phyloP scores from a whole-genome alignment of 2,888 invertebrate genomes.

The Caprella mutica region DNA sequence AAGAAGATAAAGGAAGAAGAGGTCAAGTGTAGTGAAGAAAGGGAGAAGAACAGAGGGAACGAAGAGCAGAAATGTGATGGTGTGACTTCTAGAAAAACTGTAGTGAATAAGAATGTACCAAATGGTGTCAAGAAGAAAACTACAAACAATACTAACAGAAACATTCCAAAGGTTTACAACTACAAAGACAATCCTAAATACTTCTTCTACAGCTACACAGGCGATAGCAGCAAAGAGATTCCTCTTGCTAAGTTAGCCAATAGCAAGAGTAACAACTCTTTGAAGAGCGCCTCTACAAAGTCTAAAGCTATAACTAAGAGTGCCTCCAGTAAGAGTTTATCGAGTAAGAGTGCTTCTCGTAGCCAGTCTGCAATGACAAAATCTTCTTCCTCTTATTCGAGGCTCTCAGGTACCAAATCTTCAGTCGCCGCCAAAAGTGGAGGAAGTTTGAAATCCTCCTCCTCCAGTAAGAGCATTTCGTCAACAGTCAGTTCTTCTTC shows the following conservation, averaged over 20 bases:
- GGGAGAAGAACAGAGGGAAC: too few species aligned
- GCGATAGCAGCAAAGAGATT: not conserved
- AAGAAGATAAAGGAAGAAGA: too few species aligned
- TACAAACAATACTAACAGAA: not conserved
- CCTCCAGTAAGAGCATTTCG: conserved; percentile 8
- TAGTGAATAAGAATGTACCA: not conserved
- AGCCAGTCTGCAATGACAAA: not conserved
- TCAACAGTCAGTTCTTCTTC: not conserved
- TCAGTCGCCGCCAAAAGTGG: not conserved
- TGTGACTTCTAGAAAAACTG: too few species aligned
- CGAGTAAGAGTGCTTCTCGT: not conserved
- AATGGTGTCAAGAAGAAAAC: not conserved
- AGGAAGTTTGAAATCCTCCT: not conserved
- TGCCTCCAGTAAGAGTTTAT: conserved; percentile 5
- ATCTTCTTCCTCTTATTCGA: not conserved
- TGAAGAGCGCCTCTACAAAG: not conserved
- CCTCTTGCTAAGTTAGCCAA: conserved; percentile 1
- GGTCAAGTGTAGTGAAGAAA: too few species aligned
- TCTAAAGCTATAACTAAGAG: not conserved
- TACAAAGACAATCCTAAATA: conserved; percentile 6
- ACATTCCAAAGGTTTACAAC: not conserved
- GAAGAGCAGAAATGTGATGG: too few species aligned
- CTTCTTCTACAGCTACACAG: conserved; percentile 9
- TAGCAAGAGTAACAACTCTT: not conserved
- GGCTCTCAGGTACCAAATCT: not conserved